Base-by-base conservation (phyloP, 2,888 invertebrate species). In the Erebia epiphron region DNA sequence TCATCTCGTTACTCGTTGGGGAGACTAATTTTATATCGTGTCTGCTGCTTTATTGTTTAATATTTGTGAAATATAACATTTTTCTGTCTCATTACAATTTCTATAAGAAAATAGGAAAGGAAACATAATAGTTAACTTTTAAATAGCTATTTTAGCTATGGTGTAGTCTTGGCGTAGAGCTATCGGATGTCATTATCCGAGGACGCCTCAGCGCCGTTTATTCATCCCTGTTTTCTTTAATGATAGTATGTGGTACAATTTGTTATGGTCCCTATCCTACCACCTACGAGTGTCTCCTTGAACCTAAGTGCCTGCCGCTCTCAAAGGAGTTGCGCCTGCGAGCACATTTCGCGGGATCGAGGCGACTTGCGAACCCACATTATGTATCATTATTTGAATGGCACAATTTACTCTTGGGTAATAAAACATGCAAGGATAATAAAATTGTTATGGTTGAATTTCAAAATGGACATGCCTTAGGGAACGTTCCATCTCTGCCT, bases 321-420 rank as follows among this genome's bases (percentile, higher is more conserved):
- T 69, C 69, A 50, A 64, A 69, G 58, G 16, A 21, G 62, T 57
- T 70, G 68, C 70, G 66, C 62, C 56, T 63, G 69, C 70, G 66
- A 71, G 64, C 67, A 73, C 76, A 78, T 77, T 82, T 85, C 83
- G 82, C 81, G 78, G 79, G 83, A 85, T 86, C 85, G 83, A 85
- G 81, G 82, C 82, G n/a, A n/a, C n/a, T n/a, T n/a, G n/a, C n/a
- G n/a, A 83, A 76, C 88, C 84, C 84, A 86, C 87, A 92, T 92
- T 92, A 91, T 85, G 87, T 87, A 83, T 90, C 89, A 92, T 92
- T 92, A 91, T 86, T 85, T 83, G 86, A 91, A 92, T 91, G 88
- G 89, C 86, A 90, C 87, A 89, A 90, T 90, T 90, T 90, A 84
- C 86, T 86, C 80, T 80, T 72, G 62, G 82, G 82, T 87, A 87